These are phyloP conservation scores for Cladopsammia gracilis DNA, from an alignment of 64 coral and sea anemone genomes.

Conservation along the genomic window DNA sequence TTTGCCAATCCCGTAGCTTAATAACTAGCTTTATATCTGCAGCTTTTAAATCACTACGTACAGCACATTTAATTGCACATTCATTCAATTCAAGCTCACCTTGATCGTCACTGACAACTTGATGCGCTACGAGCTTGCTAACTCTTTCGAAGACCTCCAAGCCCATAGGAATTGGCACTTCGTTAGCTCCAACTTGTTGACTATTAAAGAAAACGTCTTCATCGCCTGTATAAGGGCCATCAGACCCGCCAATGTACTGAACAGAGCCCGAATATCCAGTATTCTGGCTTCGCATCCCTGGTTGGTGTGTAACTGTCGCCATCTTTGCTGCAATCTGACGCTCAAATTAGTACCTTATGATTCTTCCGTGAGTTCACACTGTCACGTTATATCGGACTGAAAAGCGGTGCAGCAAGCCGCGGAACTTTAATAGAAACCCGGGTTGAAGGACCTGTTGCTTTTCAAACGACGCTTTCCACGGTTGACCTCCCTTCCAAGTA, in stretches of 20 bases:
- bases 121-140: conserved; percentile 17
- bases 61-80: background rate
- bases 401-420: no score
- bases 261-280: background rate
- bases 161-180: conserved; percentile 40
- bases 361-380: background rate
- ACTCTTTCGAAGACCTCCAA: conserved; percentile 60
- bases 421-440: background rate
- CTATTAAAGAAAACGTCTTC: background rate
- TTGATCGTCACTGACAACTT: background rate
- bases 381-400: background rate
- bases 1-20: no score
- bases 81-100: background rate
- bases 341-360: background rate
- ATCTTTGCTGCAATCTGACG: background rate
- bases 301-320: background rate
- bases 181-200: background rate
- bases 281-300: background rate
- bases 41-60: no score
- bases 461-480: conserved; percentile 1
- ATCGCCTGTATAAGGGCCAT: background rate
- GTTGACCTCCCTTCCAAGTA: background rate
- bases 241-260: conserved; percentile 35
- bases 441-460: background rate
- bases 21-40: no score